Base-by-base conservation (phyloP, 2,113 vertebrate genomes). In the Alosa alosa region DNA sequence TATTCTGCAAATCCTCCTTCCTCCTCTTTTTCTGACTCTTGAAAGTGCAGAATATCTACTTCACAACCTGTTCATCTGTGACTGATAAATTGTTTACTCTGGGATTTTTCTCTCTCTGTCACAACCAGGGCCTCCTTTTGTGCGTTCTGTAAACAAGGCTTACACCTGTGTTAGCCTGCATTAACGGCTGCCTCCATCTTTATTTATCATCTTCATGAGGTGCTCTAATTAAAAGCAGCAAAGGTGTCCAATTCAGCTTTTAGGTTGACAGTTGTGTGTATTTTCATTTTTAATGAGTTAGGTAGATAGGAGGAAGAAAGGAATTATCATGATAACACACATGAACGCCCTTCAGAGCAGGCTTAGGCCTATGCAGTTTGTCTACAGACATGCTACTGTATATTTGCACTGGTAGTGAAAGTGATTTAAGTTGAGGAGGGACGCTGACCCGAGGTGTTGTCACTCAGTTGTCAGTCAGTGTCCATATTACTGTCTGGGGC, bases 281-380 rank as follows among this genome's bases (percentile, higher is more conserved):
- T 92, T 92, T 93, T 89, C 87, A 87, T 91, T 89, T 93, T 91
- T 92, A 93, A 93, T 92, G 90, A 93, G 88, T 85, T 75, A 83
- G 89, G 91, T 81, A 83, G 86, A 86, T 86, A 55, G 45, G 86
- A 84, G 89, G 82, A 84, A 88, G 64, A 86, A 90, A 90, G 85
- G 45, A 92, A 90, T 89, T 86, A 88, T 86, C 83, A 90, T 88
- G 86, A 83, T 86, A 89, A 93, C 87, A 84, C 89, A 52, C 83
- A 90, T 22, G 3, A 89, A 83, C 85, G 88, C 89, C 90, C 89
- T 92, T 90, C 84, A 90, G 78, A 84, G 31, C 13, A 5, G 85
- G 82, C 50, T 1, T 45, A 45, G 20, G 17, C 18, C 17, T 47
- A 57, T 10, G 84, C 20, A 44, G 55, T n/a, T 60, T 52, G 78